phyloP scores from a whole-genome alignment of 2,888 invertebrate species.

The Spisula subtruncata region DNA sequence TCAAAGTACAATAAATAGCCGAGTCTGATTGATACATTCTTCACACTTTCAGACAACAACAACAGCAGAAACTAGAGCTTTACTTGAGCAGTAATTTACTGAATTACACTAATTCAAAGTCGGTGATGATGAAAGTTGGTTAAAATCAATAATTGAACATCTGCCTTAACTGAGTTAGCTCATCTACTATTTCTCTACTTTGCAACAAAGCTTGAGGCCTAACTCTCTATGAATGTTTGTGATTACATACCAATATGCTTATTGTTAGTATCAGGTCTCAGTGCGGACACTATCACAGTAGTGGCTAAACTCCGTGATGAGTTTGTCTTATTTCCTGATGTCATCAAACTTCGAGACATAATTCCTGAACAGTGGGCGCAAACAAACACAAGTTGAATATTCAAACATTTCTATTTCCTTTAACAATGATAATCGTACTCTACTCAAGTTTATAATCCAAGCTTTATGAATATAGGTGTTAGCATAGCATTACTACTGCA shows the following conservation, averaged over 20 bases:
- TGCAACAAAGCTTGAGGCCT: neutral
- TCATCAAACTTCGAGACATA: conserved; percentile 63
- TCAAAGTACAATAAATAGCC: neutral
- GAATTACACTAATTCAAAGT: neutral
- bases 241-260: conserved; percentile 66
- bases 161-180: neutral
- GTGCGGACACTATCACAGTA: conserved; percentile 32
- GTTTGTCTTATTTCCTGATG: conserved; percentile 61
- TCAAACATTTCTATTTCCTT: neutral
- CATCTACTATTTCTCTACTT: neutral
- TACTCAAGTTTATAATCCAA: neutral
- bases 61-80: too few relatives aligned
- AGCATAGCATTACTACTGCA: too few relatives aligned
- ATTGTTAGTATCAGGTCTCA: conserved; percentile 53
- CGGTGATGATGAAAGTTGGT: neutral
- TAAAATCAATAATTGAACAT: conserved; percentile 10
- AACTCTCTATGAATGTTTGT: neutral
- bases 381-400: conserved; percentile 17
- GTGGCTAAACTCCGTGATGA: conserved; percentile 55
- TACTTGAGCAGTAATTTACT: neutral
- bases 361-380: conserved; percentile 48
- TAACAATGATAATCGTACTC: neutral
- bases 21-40: neutral
- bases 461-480: too few relatives aligned
- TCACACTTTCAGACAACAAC: neutral